phyloP scores from a whole-genome alignment of 2,888 invertebrate genomes.

The Odontocolon sp. region DNA sequence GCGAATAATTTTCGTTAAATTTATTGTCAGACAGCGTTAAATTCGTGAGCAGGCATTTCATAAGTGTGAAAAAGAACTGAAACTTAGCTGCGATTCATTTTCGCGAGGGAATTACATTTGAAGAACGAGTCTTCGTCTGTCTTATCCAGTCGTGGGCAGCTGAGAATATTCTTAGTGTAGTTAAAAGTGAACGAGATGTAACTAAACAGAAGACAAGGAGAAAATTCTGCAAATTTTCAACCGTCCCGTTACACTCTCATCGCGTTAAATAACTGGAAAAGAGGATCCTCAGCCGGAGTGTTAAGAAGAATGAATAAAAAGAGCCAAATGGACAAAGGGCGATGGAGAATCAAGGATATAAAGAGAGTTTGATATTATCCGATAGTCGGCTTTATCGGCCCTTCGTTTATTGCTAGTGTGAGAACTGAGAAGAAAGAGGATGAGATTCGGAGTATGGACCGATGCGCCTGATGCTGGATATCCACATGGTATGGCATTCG shows the following conservation, averaged over 20 bases:
- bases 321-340: background rate
- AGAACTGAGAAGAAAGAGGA: background rate
- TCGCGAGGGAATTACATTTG: background rate
- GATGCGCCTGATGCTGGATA: conserved; percentile 16
- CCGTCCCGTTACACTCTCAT: background rate
- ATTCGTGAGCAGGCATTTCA: background rate
- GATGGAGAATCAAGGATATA: background rate
- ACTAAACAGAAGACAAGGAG: background rate
- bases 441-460: conserved; percentile 4
- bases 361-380: conserved; percentile 28
- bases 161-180: too few species aligned
- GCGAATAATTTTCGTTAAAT: conserved; percentile 24
- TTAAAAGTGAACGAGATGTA: too few species aligned
- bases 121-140: background rate
- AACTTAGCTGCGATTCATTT: background rate
- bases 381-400: conserved; percentile 43
- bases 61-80: background rate
- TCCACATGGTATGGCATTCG: conserved; percentile 24
- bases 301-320: background rate
- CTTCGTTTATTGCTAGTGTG: conserved; percentile 33
- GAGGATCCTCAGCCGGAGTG: background rate
- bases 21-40: conserved; percentile 5
- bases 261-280: conserved; percentile 16
- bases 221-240: background rate
- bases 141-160: background rate